Conservation (phyloP, 64 coral and sea anemone species). For the Stichodactyla helianthus region DNA sequence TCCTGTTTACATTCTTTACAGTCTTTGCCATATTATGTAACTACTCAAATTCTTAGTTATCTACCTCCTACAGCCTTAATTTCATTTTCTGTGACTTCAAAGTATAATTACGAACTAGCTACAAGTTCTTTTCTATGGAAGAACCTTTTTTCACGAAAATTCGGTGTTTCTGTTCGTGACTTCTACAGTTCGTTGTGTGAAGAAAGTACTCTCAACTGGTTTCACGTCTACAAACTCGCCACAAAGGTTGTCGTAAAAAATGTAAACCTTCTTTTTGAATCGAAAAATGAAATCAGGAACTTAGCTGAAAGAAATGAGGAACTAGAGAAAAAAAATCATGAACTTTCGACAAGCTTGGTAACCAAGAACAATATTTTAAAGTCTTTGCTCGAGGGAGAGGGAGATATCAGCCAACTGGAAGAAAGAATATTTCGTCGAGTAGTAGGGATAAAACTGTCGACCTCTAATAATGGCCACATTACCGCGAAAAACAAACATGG, state of each 20-base stretch:
- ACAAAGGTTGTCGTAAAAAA: not conserved
- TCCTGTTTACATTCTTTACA: not conserved
- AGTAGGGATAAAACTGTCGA: not conserved
- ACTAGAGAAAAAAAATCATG: not conserved
- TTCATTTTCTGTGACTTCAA: too few relatives aligned
- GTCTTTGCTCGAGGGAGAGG: not conserved
- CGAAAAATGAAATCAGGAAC: not conserved
- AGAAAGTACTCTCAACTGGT: not conserved
- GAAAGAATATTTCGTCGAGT: slow-evolving; percentile 10
- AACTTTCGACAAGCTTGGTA: not conserved
- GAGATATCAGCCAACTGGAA: not conserved
- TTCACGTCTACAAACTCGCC: slow-evolving; percentile 20
- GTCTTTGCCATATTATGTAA: too few relatives aligned
- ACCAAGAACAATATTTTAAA: not conserved
- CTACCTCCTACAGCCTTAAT: too few relatives aligned
- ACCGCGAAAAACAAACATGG: not conserved
- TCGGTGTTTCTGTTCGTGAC: not conserved
- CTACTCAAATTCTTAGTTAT: too few relatives aligned
- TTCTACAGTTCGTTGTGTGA: slow-evolving; percentile 1
- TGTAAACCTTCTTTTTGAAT: not conserved
- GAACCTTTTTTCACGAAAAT: not conserved
- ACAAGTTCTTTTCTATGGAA: not conserved
- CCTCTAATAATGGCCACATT: not conserved
- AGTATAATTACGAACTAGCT: too few relatives aligned
- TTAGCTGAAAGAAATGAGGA: not conserved